phyloP scores from a whole-genome alignment of 1,140 invertebrate species.

The Ips nitidus region DNA sequence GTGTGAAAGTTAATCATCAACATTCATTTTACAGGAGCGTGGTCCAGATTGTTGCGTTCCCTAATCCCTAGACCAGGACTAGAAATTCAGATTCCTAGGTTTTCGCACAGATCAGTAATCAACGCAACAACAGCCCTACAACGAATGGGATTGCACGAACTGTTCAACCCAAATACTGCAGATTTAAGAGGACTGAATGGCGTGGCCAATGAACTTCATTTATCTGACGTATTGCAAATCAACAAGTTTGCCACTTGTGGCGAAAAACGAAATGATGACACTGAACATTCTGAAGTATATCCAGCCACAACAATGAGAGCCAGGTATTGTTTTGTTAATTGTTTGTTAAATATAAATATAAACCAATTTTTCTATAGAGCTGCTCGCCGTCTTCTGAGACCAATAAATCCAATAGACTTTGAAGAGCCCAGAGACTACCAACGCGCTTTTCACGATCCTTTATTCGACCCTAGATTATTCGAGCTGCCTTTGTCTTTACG shows the following conservation, averaged over 20 bases:
- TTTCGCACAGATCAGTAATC: slow-evolving; percentile 77
- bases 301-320: slow-evolving; percentile 62
- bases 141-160: slow-evolving; percentile 75
- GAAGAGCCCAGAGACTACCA: slow-evolving; percentile 45
- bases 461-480: slow-evolving; percentile 62
- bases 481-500: slow-evolving; percentile 65
- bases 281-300: slow-evolving; percentile 78
- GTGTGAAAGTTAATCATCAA: background rate
- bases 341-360: background rate
- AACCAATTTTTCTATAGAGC: slow-evolving; percentile 2
- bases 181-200: slow-evolving; percentile 80
- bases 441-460: slow-evolving; percentile 63
- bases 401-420: background rate
- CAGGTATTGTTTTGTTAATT: slow-evolving; percentile 40
- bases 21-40: slow-evolving; percentile 53
- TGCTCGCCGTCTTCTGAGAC: background rate
- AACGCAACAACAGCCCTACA: slow-evolving; percentile 75
- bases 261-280: slow-evolving; percentile 68
- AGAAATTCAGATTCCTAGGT: slow-evolving; percentile 79
- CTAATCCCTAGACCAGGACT: slow-evolving; percentile 71
- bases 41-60: slow-evolving; percentile 71
- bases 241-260: slow-evolving; percentile 79
- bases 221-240: slow-evolving; percentile 78
- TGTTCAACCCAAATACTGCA: slow-evolving; percentile 71
- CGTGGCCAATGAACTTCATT: slow-evolving; percentile 68